These are phyloP conservation scores for Drosophila kambysellisi DNA, from an alignment of 2,888 invertebrate genomes.

Conservation along the genomic window DNA sequence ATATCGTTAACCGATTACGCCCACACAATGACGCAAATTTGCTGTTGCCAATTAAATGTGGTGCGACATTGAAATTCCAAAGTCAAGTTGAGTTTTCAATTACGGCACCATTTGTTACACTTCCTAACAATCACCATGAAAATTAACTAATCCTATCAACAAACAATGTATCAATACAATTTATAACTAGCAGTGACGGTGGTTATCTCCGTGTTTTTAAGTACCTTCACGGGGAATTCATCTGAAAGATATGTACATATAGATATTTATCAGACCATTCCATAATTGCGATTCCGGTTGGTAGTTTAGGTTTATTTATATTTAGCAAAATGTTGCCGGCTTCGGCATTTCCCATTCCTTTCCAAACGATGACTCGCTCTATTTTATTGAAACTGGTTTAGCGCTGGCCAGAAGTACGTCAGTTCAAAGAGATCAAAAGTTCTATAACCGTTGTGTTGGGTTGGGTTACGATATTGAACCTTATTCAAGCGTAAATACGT, in stretches of 20 bases:
- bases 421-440: slow-evolving; percentile 56
- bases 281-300: slow-evolving; percentile 58
- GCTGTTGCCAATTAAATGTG: slow-evolving; percentile 60
- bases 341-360: slow-evolving; percentile 52
- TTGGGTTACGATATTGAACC: slow-evolving; percentile 43
- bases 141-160: slow-evolving; percentile 67
- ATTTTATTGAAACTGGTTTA: slow-evolving; percentile 58
- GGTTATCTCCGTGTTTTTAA: slow-evolving; percentile 26
- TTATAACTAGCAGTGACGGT: slow-evolving; percentile 1
- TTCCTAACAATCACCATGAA: slow-evolving; percentile 41
- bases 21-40: slow-evolving; percentile 36
- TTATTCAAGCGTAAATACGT: slow-evolving; percentile 11
- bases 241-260: background rate
- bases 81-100: slow-evolving; percentile 61
- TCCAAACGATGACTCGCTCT: slow-evolving; percentile 46
- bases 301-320: slow-evolving; percentile 10
- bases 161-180: slow-evolving; percentile 44
- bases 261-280: slow-evolving; percentile 14
- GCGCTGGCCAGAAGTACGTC: slow-evolving; percentile 60
- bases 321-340: slow-evolving; percentile 51
- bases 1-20: slow-evolving; percentile 60
- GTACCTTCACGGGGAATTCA: slow-evolving; percentile 27
- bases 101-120: slow-evolving; percentile 65
- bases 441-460: slow-evolving; percentile 48
- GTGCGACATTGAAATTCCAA: slow-evolving; percentile 78